Evolutionary conservation across 2,113 vertebrate genomes (phyloP).

Genomic region (Australoheros scitulus): DNA sequence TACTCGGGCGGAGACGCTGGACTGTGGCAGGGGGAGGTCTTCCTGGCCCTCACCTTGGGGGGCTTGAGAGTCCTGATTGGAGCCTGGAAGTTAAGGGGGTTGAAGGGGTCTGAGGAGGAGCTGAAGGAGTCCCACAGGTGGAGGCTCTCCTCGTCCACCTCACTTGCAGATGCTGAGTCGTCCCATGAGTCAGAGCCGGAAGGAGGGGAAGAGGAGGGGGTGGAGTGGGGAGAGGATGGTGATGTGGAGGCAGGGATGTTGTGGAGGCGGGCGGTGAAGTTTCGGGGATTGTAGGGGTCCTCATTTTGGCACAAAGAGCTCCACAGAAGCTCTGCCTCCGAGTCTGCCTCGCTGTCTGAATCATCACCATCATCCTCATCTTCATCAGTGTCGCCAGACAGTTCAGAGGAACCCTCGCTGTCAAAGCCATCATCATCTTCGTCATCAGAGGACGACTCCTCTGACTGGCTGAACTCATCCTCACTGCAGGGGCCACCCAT

Average conservation of each 20-base stretch:
- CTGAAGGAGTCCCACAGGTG: conserved; percentile 88
- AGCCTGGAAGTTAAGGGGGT: conserved; percentile 90
- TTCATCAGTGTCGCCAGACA: conserved; percentile 73
- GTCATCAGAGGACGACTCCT: conserved; percentile 73
- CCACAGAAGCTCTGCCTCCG: conserved; percentile 83
- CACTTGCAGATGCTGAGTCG: conserved; percentile 69
- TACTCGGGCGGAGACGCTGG: conserved; percentile 23
- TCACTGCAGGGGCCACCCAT: conserved; percentile 87
- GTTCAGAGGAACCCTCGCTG: conserved; percentile 81
- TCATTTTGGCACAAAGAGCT: conserved; percentile 80
- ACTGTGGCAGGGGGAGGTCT: not conserved
- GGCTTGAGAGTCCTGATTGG: conserved; percentile 76
- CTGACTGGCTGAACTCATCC: conserved; percentile 70
- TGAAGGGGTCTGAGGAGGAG: conserved; percentile 88
- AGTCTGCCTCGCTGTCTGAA: conserved; percentile 46
- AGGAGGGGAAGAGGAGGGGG: conserved; percentile 22
- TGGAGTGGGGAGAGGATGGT: conserved; percentile 35
- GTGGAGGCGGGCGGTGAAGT: conserved; percentile 86
- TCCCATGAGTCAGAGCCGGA: conserved; percentile 58
- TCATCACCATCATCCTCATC: conserved; percentile 52
- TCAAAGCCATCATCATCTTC: conserved; percentile 84
- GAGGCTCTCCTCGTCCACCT: conserved; percentile 85
- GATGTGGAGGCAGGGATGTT: conserved; percentile 55
- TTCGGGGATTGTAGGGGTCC: conserved; percentile 90
- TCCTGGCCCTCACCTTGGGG: not conserved